phyloP scores from a whole-genome alignment of 2,888 invertebrate genomes.

The Drosophila monieri region DNA sequence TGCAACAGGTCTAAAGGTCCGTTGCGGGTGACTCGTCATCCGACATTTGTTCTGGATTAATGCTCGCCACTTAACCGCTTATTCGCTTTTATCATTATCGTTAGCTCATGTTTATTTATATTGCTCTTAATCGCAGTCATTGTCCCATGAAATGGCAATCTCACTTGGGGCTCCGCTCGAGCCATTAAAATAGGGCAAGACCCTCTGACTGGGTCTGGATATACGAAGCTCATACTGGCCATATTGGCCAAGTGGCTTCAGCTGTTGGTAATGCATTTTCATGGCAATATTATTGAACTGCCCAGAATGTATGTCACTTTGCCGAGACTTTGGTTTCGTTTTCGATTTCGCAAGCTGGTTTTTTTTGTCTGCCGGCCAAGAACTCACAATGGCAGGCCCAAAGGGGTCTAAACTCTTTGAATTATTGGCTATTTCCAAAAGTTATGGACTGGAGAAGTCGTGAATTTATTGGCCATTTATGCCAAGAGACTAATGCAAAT shows the following conservation, averaged over 20 bases:
- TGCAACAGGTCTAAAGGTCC: slow-evolving; percentile 6
- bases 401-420: slow-evolving; percentile 4
- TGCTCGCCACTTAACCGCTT: slow-evolving; percentile 7
- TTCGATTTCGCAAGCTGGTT: slow-evolving; percentile 38
- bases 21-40: not conserved
- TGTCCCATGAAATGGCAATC: slow-evolving; percentile 25
- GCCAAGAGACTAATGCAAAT: not conserved
- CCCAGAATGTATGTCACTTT: slow-evolving; percentile 20
- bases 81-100: slow-evolving; percentile 4
- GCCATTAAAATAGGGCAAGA: slow-evolving; percentile 33
- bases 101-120: slow-evolving; percentile 38
- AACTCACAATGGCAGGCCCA: slow-evolving; percentile 44
- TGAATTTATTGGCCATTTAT: not conserved
- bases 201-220: not conserved
- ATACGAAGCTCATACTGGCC: no score
- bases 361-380: slow-evolving; percentile 23
- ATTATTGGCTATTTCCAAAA: not conserved
- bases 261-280: slow-evolving; percentile 6
- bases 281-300: slow-evolving; percentile 10
- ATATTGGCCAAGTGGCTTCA: not conserved
- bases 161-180: not conserved
- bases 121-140: slow-evolving; percentile 31
- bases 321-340: no score
- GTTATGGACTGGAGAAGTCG: not conserved
- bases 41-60: slow-evolving; percentile 28